Conservation (phyloP, 2,888 invertebrate species). For the Ophraella communa region DNA sequence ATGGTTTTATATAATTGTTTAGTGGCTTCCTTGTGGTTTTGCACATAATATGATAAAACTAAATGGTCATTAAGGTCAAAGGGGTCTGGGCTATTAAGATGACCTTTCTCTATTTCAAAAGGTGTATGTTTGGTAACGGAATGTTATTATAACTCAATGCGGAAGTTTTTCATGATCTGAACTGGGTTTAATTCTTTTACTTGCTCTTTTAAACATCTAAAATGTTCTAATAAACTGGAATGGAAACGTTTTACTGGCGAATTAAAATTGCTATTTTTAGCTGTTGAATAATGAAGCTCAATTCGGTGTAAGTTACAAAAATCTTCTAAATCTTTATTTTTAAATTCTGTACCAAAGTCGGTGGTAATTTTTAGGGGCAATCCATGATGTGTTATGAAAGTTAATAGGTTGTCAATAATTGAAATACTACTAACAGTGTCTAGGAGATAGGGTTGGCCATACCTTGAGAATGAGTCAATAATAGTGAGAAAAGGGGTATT, state of each 20-base stretch:
- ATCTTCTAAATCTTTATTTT: conserved; percentile 21
- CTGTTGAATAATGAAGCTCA: conserved; percentile 23
- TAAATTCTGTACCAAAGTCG: conserved; percentile 24
- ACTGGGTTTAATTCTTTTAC: too few relatives aligned
- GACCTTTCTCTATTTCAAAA: conserved; percentile 28
- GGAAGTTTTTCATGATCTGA: too few relatives aligned
- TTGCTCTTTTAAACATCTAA: conserved; percentile 6
- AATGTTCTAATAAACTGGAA: background rate
- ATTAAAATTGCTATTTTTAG: conserved; percentile 24
- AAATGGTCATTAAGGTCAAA: conserved; percentile 6
- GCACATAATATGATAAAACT: conserved; percentile 6
- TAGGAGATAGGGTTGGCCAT: too few relatives aligned
- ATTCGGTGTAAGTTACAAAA: conserved; percentile 33
- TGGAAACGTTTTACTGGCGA: too few relatives aligned
- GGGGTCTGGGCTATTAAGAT: conserved; percentile 19
- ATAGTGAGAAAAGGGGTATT: too few relatives aligned
- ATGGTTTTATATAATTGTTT: conserved; percentile 5
- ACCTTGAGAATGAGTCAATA: too few relatives aligned
- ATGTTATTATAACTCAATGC: too few relatives aligned
- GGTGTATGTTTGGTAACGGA: too few relatives aligned
- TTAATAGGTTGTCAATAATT: conserved; percentile 5
- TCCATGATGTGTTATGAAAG: background rate
- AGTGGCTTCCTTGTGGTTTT: background rate
- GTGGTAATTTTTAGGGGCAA: conserved; percentile 13
- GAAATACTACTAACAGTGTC: background rate